Percentiles rank a stretch among this genome's conserved stretches.
These are phyloP conservation scores for Lagodon rhomboides DNA, from an alignment of 2,797 vertebrate genomes.

Conservation along the genomic window DNA sequence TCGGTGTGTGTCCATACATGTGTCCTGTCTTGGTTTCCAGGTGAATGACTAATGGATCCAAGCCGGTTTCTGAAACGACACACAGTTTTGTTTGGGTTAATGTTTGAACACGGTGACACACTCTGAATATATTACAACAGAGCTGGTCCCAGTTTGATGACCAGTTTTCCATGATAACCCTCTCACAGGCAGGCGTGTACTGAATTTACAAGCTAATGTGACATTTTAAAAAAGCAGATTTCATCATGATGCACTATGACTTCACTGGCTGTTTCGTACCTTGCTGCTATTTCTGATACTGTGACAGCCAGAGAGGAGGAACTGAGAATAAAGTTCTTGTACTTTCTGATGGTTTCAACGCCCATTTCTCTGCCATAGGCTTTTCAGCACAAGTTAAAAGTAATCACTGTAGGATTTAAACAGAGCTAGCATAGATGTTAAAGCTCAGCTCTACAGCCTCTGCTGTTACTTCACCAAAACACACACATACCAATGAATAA, in stretches of 20 bases:
- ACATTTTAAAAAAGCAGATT: constrained; percentile 26
- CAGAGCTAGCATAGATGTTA: neutral
- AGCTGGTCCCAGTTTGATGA: constrained; percentile 43
- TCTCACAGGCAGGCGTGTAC: constrained; percentile 29
- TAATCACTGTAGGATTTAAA: neutral
- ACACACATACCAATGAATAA: constrained; percentile 36
- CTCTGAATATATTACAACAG: constrained; percentile 76
- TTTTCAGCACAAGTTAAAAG: neutral
- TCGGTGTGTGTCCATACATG: constrained; percentile 53
- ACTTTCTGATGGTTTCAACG: neutral
- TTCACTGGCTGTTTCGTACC: constrained; percentile 26
- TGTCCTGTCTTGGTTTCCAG: constrained; percentile 69
- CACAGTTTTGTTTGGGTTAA: constrained; percentile 74
- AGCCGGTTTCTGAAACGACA: constrained; percentile 65
- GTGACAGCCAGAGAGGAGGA: neutral
- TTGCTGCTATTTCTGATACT: constrained; percentile 19
- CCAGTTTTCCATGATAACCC: constrained; percentile 64
- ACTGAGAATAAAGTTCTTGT: neutral
- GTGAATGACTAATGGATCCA: constrained; percentile 72
- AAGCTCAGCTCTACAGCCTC: constrained; percentile 11
- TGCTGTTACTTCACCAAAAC: constrained; percentile 7
- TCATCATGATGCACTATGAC: constrained; percentile 18
- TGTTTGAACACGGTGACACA: constrained; percentile 81
- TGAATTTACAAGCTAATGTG: constrained; percentile 56
- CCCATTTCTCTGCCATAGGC: neutral